These are phyloP conservation scores for Calosoma granatense DNA, from an alignment of 1,140 invertebrate genomes.

Conservation along the genomic window DNA sequence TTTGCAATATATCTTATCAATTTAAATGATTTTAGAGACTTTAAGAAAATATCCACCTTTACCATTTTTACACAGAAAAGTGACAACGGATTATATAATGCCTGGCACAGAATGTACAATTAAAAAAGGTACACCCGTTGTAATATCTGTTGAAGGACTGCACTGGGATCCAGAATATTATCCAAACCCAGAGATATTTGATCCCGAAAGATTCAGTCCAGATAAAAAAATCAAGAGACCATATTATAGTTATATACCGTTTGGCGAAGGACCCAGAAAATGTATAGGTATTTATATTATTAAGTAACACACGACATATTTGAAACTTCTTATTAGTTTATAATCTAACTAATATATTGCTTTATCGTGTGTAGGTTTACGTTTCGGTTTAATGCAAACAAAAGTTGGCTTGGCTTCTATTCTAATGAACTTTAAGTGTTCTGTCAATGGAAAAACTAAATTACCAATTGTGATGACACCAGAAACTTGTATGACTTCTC, in stretches of 20 bases:
- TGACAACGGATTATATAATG: conserved; percentile 24
- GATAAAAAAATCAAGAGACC: conserved; percentile 30
- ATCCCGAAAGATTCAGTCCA: conserved; percentile 52
- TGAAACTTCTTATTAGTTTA: not conserved
- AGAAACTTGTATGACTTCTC: not conserved
- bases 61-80: conserved; percentile 22
- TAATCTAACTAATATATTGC: not conserved
- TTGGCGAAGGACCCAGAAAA: conserved; percentile 47
- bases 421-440: conserved; percentile 33
- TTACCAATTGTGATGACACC: conserved; percentile 12
- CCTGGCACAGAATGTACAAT: conserved; percentile 24
- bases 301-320: not conserved
- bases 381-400: conserved; percentile 38
- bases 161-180: conserved; percentile 40
- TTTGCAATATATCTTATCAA: too few relatives aligned
- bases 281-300: conserved; percentile 38
- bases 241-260: conserved; percentile 41
- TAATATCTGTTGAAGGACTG: conserved; percentile 31
- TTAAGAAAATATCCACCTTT: conserved; percentile 37
- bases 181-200: conserved; percentile 49
- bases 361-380: conserved; percentile 50
- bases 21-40: conserved; percentile 34
- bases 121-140: conserved; percentile 29
- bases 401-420: conserved; percentile 39
- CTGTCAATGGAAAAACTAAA: conserved; percentile 18